Percentiles rank a stretch among this genome's conserved stretches.
phyloP scores from a whole-genome alignment of 2,888 invertebrate genomes.

The Amblyjoppa fuscipennis region DNA sequence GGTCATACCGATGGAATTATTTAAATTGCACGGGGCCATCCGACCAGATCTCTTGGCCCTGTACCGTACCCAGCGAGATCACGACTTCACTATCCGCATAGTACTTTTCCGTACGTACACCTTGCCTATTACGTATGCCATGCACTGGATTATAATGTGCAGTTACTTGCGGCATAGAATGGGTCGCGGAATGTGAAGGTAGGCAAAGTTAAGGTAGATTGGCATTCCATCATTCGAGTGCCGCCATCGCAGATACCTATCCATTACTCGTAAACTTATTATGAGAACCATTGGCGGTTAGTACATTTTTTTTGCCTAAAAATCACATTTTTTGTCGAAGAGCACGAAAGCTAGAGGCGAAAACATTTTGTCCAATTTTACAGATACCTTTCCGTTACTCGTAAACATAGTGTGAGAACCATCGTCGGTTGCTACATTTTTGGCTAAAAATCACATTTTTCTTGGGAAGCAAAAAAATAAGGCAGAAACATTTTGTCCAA shows the following conservation, averaged over 20 bases:
- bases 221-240: background rate
- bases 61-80: background rate
- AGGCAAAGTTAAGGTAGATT: background rate
- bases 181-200: background rate
- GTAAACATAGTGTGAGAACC: too few species aligned
- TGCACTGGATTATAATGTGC: background rate
- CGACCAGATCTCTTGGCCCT: slow-evolving; percentile 1
- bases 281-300: too few species aligned
- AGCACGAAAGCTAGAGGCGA: too few species aligned
- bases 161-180: background rate
- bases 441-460: too few species aligned
- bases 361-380: too few species aligned
- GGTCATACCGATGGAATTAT: slow-evolving; percentile 78
- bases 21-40: slow-evolving; percentile 74
- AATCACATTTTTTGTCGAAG: too few species aligned
- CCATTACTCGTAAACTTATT: too few species aligned
- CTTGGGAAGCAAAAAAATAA: too few species aligned
- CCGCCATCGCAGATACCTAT: background rate
- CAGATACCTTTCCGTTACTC: background rate
- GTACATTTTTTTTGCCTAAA: too few species aligned
- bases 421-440: too few species aligned
- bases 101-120: slow-evolving; percentile 14
- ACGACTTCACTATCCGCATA: background rate
- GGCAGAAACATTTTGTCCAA: too few species aligned
- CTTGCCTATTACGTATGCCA: background rate